Conservation (phyloP, 1,140 invertebrate species). For the Drosophila melanogaster region DNA sequence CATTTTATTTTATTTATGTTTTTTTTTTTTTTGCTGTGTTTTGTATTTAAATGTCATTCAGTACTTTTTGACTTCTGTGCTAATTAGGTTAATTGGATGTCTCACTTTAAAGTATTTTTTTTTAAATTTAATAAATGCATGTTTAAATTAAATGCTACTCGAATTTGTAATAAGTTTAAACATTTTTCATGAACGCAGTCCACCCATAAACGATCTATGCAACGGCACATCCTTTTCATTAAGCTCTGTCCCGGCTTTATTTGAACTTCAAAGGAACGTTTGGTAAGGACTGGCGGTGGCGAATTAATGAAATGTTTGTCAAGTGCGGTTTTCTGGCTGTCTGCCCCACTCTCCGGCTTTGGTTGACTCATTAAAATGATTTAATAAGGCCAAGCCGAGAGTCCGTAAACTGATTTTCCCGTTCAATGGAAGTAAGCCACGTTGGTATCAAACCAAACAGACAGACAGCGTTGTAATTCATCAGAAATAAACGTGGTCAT, state of each 20-base stretch:
- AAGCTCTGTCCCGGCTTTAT: slow-evolving; percentile 29
- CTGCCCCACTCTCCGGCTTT: slow-evolving; percentile 32
- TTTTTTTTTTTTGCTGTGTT: background rate
- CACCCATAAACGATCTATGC: slow-evolving; percentile 47
- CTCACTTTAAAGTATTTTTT: slow-evolving; percentile 2
- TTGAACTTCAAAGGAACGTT: slow-evolving; percentile 44
- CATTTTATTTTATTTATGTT: background rate
- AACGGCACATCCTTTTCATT: slow-evolving; percentile 34
- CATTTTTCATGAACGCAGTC: slow-evolving; percentile 1
- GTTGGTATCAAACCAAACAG: slow-evolving; percentile 20
- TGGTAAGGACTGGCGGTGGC: slow-evolving; percentile 38
- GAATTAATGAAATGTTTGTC: slow-evolving; percentile 69
- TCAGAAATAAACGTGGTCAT: slow-evolving; percentile 62
- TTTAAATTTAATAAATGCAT: no score
- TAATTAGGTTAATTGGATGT: slow-evolving; percentile 2
- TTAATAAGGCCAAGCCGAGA: slow-evolving; percentile 56
- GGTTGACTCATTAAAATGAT: slow-evolving; percentile 80
- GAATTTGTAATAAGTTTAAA: no score
- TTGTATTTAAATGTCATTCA: background rate
- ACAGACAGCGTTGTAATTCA: slow-evolving; percentile 38
- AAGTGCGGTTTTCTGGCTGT: slow-evolving; percentile 50
- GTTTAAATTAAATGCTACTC: no score
- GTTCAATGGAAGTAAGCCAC: slow-evolving; percentile 4
- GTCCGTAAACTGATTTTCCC: slow-evolving; percentile 33
- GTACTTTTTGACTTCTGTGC: background rate